phyloP scores from a whole-genome alignment of 2,113 vertebrate genomes.

The Dunckerocampus dactyliophorus region DNA sequence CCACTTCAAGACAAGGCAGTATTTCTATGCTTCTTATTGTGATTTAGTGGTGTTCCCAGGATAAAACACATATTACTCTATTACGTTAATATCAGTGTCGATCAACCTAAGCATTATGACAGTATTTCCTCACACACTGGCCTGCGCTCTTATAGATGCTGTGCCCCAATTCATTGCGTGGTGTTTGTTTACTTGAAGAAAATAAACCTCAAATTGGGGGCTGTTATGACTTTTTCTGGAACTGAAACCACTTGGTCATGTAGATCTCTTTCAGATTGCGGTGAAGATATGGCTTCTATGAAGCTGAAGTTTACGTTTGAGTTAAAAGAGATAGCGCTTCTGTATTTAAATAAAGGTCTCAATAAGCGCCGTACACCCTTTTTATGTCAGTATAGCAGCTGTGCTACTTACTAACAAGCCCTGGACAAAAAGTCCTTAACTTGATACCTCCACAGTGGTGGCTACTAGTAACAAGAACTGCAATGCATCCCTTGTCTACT shows the following conservation, averaged over 20 bases:
- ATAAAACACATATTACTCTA: background rate
- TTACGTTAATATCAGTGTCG: background rate
- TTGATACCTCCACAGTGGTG: constrained; percentile 76
- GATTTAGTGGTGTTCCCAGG: background rate
- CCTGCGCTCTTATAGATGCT: background rate
- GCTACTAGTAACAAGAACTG: constrained; percentile 88
- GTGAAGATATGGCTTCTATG: too few relatives aligned
- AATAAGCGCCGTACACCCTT: too few relatives aligned
- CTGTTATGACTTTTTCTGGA: too few relatives aligned
- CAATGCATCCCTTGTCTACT: constrained; percentile 86
- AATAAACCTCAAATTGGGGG: background rate
- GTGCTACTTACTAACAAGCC: background rate
- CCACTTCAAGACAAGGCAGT: background rate
- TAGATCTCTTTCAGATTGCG: background rate
- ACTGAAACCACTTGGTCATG: background rate
- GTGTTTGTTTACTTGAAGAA: background rate
- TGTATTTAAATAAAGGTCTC: too few relatives aligned
- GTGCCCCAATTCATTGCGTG: background rate
- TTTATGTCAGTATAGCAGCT: too few relatives aligned
- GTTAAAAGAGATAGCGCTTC: background rate
- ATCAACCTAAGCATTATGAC: background rate
- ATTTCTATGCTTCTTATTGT: background rate
- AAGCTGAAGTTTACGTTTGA: background rate
- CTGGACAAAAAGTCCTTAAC: constrained; percentile 65
- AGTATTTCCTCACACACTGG: background rate